phyloP scores from a whole-genome alignment of 2,113 vertebrate genomes.

The Phylloscopus trochiloides region DNA sequence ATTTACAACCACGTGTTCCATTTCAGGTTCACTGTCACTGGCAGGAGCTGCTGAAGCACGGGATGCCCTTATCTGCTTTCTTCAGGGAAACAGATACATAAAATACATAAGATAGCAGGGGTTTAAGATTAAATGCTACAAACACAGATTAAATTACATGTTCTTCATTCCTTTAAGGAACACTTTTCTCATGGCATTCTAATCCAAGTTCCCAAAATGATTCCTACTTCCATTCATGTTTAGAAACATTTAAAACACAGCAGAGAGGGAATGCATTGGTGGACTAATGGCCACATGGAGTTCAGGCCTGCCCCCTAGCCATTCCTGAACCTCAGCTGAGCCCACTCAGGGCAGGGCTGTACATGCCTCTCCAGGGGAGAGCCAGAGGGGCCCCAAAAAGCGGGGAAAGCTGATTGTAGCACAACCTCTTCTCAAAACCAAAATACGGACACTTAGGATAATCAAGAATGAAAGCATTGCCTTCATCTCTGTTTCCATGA shows the following conservation, averaged over 20 bases:
- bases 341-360: neutral
- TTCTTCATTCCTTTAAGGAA: slow-evolving; percentile 10
- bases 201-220: neutral
- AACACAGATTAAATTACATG: slow-evolving; percentile 36
- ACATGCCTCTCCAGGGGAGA: rapidly evolving
- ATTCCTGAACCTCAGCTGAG: neutral
- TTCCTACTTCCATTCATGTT: neutral
- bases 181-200: neutral
- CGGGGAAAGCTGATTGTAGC: rapidly evolving
- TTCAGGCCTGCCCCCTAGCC: neutral
- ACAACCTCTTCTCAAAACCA: neutral
- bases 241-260: neutral
- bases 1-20: neutral
- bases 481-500: neutral
- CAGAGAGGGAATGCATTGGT: neutral
- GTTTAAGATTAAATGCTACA: slow-evolving; percentile 36
- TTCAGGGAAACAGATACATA: neutral
- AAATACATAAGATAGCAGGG: neutral
- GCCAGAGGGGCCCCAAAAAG: neutral
- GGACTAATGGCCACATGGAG: neutral
- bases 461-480: neutral
- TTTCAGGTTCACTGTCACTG: neutral
- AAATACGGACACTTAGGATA: neutral
- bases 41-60: neutral
- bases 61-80: slow-evolving; percentile 24